These are phyloP conservation scores for Patella pellucida DNA, from an alignment of 2,888 invertebrate genomes.

Conservation along the genomic window DNA sequence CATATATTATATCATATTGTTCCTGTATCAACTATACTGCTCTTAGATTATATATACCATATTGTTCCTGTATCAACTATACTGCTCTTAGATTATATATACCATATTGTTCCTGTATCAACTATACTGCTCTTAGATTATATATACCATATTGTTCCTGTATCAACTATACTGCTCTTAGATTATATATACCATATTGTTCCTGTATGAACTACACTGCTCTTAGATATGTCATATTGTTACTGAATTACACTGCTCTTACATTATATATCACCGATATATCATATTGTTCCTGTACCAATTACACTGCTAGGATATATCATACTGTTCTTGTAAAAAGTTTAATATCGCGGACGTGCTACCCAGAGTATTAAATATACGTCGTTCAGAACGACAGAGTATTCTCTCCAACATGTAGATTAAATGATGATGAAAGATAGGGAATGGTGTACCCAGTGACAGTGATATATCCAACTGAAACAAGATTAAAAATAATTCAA, in stretches of 20 bases:
- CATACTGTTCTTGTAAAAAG: conserved; percentile 78
- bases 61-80: conserved; percentile 76
- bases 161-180: background rate
- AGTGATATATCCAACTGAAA: conserved; percentile 72
- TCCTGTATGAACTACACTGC: too few relatives aligned
- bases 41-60: conserved; percentile 39
- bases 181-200: too few relatives aligned
- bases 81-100: too few relatives aligned
- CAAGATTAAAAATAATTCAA: background rate
- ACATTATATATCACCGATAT: too few relatives aligned
- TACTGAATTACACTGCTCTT: background rate
- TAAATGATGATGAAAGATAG: conserved; percentile 94
- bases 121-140: too few relatives aligned
- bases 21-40: background rate
- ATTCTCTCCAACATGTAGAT: conserved; percentile 94
- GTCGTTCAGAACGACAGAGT: conserved; percentile 80
- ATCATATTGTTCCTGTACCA: background rate
- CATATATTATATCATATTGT: too few relatives aligned
- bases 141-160: background rate
- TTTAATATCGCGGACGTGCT: conserved; percentile 79
- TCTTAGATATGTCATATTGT: too few relatives aligned
- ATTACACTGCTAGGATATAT: conserved; percentile 20
- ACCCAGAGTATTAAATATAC: conserved; percentile 83
- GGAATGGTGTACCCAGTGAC: conserved; percentile 80
- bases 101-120: too few relatives aligned